These are phyloP conservation scores for Masnerella sp. DNA, from an alignment of 2,888 invertebrate genomes.

Conservation along the genomic window DNA sequence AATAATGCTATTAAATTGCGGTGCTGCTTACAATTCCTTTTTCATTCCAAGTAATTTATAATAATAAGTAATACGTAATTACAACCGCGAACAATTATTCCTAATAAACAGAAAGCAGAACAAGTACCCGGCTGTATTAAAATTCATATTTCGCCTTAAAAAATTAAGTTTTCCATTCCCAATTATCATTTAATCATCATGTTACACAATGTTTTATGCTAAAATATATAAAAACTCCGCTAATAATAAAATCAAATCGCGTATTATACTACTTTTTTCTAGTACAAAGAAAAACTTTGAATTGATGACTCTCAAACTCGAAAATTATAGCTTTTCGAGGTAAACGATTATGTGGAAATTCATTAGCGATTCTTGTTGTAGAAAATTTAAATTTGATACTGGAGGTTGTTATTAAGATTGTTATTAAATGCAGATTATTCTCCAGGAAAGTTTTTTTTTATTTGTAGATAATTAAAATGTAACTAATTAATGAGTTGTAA, in stretches of 20 bases:
- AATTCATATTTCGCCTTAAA: constrained; percentile 42
- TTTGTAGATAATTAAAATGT: too few species aligned
- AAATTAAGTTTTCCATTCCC: constrained; percentile 23
- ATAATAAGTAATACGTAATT: constrained; percentile 50
- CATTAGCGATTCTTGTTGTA: background rate
- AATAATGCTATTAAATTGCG: constrained; percentile 27
- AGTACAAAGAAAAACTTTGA: constrained; percentile 7
- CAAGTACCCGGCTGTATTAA: constrained; percentile 36
- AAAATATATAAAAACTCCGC: constrained; percentile 10
- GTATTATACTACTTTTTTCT: constrained; percentile 14
- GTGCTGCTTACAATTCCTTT: constrained; percentile 24
- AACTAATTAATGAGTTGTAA: too few species aligned
- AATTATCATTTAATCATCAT: constrained; percentile 47
- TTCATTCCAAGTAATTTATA: constrained; percentile 33
- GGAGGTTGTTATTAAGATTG: too few species aligned
- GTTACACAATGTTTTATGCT: constrained; percentile 29
- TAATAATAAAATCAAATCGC: constrained; percentile 29
- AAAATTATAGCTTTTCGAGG: constrained; percentile 14
- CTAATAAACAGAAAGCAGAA: constrained; percentile 51
- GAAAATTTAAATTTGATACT: constrained; percentile 9
- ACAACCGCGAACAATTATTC: constrained; percentile 37
- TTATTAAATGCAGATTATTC: too few species aligned
- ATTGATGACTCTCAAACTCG: constrained; percentile 14
- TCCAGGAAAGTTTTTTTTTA: too few species aligned
- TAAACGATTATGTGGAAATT: constrained; percentile 3